A percentile compares a stretch with the other conserved stretches of the same genome.
Evolutionary conservation across 1,140 invertebrate genomes (phyloP).

Genomic region (Neodiprion lecontei): DNA sequence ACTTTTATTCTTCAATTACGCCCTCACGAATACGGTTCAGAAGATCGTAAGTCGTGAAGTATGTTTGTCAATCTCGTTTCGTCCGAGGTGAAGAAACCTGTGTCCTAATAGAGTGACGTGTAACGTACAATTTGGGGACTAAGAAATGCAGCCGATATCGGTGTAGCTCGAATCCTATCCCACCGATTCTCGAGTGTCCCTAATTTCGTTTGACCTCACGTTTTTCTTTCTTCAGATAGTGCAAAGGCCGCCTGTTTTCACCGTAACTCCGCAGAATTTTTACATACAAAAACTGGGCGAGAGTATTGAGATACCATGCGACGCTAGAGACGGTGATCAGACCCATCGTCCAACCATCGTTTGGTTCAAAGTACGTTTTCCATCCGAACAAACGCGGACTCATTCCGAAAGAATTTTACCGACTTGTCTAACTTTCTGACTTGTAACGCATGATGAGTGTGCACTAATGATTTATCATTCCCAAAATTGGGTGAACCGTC

Average conservation of each 20-base stretch:
- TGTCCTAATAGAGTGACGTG: not conserved
- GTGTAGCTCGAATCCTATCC: no score
- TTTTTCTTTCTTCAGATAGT: constrained; percentile 66
- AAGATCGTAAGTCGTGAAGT: not conserved
- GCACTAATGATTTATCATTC: no score
- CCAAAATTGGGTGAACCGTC: no score
- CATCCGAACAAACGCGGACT: not conserved
- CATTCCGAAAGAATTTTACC: no score
- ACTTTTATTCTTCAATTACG: constrained; percentile 47
- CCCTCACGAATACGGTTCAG: not conserved
- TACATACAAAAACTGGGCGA: constrained; percentile 85
- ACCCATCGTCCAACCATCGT: constrained; percentile 78
- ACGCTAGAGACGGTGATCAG: constrained; percentile 76
- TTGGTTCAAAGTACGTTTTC: constrained; percentile 83
- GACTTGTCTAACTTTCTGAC: no score
- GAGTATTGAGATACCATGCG: constrained; percentile 83
- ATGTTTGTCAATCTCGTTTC: not conserved
- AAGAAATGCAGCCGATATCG: not conserved
- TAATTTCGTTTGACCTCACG: not conserved
- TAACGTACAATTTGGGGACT: not conserved
- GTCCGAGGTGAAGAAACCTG: not conserved
- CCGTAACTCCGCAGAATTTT: constrained; percentile 76
- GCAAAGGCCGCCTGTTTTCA: constrained; percentile 82
- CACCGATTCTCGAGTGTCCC: no score
- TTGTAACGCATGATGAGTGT: no score